These are phyloP conservation scores for Deilephila elpenor DNA, from an alignment of 2,888 invertebrate species.

Conservation along the genomic window DNA sequence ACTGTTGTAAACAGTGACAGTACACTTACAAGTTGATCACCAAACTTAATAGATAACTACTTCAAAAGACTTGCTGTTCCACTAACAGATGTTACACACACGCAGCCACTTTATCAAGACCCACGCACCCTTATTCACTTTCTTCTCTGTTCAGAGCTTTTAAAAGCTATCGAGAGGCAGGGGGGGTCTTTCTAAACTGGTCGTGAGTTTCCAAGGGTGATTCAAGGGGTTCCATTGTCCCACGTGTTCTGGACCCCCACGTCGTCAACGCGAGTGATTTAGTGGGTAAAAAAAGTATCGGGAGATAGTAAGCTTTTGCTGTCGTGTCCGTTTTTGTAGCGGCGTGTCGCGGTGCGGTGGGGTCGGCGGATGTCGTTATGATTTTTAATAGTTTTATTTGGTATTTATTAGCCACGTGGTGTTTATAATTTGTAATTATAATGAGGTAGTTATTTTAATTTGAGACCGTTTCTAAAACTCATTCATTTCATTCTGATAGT, in stretches of 20 bases:
- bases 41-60: conserved; percentile 65
- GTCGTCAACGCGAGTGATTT: conserved; percentile 75
- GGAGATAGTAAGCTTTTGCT: conserved; percentile 18
- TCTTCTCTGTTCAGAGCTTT: conserved; percentile 24
- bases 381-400: conserved; percentile 4
- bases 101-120: conserved; percentile 49
- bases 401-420: conserved; percentile 13
- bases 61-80: conserved; percentile 64
- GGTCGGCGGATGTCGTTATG: conserved; percentile 7
- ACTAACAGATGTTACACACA: conserved; percentile 68
- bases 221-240: conserved; percentile 63
- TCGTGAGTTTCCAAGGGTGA: conserved; percentile 53
- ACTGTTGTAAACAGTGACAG: conserved; percentile 42
- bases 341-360: not conserved
- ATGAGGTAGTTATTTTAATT: not conserved
- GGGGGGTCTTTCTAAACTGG: conserved; percentile 48
- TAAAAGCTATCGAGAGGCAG: conserved; percentile 36
- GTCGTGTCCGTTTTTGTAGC: conserved; percentile 23
- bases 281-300: conserved; percentile 53
- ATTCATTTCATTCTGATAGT: not conserved
- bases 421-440: not conserved
- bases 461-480: not conserved
- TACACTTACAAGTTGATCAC: conserved; percentile 52
- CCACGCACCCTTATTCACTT: conserved; percentile 41
- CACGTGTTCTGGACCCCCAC: conserved; percentile 80